phyloP scores from a whole-genome alignment of 2,113 vertebrate species.

The Noctilio leporinus region DNA sequence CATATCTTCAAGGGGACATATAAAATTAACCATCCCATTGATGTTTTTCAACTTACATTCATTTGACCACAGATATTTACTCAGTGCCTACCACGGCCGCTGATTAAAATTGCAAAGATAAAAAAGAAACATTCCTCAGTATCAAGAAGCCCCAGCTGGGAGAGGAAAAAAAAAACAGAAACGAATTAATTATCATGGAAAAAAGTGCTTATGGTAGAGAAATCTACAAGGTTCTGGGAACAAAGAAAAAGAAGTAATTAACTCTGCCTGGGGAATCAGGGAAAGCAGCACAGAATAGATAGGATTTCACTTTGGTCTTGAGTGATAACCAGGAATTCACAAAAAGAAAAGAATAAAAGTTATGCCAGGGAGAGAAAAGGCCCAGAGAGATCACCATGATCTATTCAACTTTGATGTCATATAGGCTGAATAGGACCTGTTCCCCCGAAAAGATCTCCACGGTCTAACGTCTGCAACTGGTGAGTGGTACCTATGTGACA shows the following conservation, averaged over 20 bases:
- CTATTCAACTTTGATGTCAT: neutral
- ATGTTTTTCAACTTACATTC: neutral
- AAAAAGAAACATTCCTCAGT: neutral
- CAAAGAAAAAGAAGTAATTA: neutral
- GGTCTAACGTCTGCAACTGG: neutral
- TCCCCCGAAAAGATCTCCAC: neutral
- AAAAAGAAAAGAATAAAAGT: neutral
- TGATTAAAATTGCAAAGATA: neutral
- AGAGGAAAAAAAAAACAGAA: neutral
- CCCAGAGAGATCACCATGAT: too few species aligned
- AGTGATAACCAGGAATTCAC: neutral
- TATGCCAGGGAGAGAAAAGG: neutral
- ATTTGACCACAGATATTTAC: neutral
- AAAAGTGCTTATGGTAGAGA: neutral
- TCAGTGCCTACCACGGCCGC: neutral
- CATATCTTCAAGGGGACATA: neutral
- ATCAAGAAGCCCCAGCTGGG: neutral
- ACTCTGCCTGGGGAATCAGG: neutral
- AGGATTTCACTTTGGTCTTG: neutral
- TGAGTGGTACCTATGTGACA: neutral
- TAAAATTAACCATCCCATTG: neutral
- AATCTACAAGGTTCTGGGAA: neutral
- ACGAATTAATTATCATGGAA: neutral
- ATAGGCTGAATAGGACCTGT: neutral
- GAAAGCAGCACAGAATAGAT: neutral